These are phyloP conservation scores for Clarias batrachus DNA, from an alignment of 2,113 vertebrate species.

Conservation along the genomic window DNA sequence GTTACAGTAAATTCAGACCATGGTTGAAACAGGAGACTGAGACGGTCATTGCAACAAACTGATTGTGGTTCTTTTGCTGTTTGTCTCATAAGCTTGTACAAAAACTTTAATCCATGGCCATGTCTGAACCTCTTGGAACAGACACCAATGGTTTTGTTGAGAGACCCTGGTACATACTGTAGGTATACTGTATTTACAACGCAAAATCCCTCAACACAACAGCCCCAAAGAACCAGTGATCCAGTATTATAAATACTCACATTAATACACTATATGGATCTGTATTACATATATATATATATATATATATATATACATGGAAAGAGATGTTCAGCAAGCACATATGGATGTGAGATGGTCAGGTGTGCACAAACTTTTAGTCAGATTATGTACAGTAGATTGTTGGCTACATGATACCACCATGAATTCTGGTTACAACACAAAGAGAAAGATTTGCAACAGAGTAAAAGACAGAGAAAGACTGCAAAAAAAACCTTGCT, in stretches of 20 bases:
- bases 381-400: not conserved
- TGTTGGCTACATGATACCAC: not conserved
- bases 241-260: not conserved
- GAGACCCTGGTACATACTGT: not conserved
- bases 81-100: no score
- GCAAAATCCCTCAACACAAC: not conserved
- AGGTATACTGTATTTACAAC: not conserved
- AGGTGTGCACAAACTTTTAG: not conserved
- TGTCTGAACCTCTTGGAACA: not conserved
- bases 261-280: no score
- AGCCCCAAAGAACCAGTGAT: not conserved
- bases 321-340: not conserved
- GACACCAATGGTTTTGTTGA: not conserved
- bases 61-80: not conserved
- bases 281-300: no score
- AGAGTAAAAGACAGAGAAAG: not conserved
- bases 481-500: not conserved
- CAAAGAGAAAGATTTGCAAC: not conserved
- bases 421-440: not conserved
- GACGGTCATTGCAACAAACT: not conserved
- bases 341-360: not conserved
- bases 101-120: no score
- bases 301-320: no score
- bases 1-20: not conserved
- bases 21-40: not conserved